These are phyloP conservation scores for Chrysocyon brachyurus DNA, from an alignment of 2,797 vertebrate genomes.

Conservation along the genomic window DNA sequence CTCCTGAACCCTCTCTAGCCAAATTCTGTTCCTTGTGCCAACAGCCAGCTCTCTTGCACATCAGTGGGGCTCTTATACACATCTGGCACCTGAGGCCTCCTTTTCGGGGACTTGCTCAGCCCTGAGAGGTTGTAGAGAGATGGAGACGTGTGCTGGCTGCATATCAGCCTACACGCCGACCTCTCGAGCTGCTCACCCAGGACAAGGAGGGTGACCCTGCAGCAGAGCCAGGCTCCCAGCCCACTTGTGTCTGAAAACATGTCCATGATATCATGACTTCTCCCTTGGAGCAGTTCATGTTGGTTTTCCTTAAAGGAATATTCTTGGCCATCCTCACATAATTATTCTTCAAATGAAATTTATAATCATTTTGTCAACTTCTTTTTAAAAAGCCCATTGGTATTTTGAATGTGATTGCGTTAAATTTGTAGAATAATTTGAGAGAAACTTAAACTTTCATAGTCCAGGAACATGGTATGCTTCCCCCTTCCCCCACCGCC, in stretches of 20 bases:
- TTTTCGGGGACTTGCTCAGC: background rate
- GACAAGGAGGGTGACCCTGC: background rate
- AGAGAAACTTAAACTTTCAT: slow-evolving; percentile 36
- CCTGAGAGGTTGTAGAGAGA: background rate
- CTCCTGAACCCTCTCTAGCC: background rate
- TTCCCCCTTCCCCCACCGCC: background rate
- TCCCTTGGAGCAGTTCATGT: slow-evolving; percentile 40
- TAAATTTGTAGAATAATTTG: slow-evolving; percentile 71
- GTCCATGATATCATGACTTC: background rate
- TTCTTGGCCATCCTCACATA: background rate
- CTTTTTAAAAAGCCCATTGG: slow-evolving; percentile 14
- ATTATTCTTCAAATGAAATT: slow-evolving; percentile 56
- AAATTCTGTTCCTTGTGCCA: background rate
- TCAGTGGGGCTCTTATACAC: background rate
- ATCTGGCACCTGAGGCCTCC: background rate
- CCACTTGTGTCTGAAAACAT: background rate
- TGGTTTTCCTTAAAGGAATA: slow-evolving; percentile 51
- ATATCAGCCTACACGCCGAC: background rate
- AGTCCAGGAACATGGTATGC: background rate
- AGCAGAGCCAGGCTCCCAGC: background rate
- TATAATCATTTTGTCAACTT: slow-evolving; percentile 62
- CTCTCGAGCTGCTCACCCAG: too few relatives aligned
- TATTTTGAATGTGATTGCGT: slow-evolving; percentile 66
- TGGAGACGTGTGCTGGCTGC: background rate
- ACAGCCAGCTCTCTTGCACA: background rate